Evolutionary conservation across 2,797 vertebrate species (phyloP).

Genomic region (Acanthurus leucopareius): DNA sequence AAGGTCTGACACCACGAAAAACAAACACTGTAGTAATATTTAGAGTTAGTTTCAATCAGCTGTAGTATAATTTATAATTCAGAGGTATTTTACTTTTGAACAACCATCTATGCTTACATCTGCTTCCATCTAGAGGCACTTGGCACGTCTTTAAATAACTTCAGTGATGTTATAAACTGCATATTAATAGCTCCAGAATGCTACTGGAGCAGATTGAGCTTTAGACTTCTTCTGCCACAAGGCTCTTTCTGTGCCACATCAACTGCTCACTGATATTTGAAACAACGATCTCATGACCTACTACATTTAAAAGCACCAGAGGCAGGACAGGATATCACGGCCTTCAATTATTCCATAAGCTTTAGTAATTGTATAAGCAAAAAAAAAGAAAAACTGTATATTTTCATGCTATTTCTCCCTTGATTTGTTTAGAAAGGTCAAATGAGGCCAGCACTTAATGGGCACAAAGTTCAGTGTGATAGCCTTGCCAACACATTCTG

Average conservation of each 20-base stretch:
- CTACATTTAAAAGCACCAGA: conserved; percentile 5
- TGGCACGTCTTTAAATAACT: conserved; percentile 53
- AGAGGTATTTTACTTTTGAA: conserved; percentile 28
- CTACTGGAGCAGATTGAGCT: conserved; percentile 34
- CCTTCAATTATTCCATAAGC: neutral
- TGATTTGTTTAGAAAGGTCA: conserved; percentile 18
- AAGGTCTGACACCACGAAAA: conserved; percentile 20
- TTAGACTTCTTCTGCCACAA: conserved; percentile 29
- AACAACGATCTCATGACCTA: conserved; percentile 36
- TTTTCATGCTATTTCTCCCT: neutral
- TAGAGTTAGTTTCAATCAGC: conserved; percentile 8
- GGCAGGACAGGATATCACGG: conserved; percentile 25
- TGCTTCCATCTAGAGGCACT: conserved; percentile 52
- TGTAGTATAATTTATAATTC: conserved; percentile 31
- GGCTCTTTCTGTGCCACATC: conserved; percentile 34
- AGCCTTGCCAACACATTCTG: conserved; percentile 23
- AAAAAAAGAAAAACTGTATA: conserved; percentile 16
- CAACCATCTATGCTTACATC: conserved; percentile 37
- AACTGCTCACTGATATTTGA: conserved; percentile 36
- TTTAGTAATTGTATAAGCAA: conserved; percentile 26
- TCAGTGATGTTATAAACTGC: conserved; percentile 55
- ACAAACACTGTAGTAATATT: conserved; percentile 7
- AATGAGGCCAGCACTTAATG: conserved; percentile 22
- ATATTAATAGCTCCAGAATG: conserved; percentile 46
- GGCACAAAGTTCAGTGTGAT: conserved; percentile 20